Base-by-base conservation (phyloP, 2,888 invertebrate species). In the Cryptocephalus moraei region DNA sequence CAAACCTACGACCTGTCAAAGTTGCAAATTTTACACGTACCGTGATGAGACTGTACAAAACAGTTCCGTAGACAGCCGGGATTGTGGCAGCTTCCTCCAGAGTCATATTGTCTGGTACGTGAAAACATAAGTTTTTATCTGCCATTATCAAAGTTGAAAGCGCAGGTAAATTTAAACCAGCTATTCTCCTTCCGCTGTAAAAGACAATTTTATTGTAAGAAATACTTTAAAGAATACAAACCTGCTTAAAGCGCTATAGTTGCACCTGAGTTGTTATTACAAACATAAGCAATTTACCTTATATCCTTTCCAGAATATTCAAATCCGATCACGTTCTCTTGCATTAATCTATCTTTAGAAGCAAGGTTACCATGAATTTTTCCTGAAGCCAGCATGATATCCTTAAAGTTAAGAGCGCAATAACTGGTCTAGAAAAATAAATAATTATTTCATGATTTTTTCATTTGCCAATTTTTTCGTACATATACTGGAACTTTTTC, bases 381-480 rank as follows among this genome's bases (percentile, higher is more conserved):
- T 22, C 22, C 94, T 1, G 90, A 90, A 0, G 93, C 90, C 1
- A 90, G 74, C 95, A 96, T 94, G 0, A 96, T 75, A 67, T 96
- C 95, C 61, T 91, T 82, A 80, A 95, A 95, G 72, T 96, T 96
- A 10, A 96, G 67, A 0, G 92, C 80, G 0, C 90, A 72, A 63
- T 86, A 91, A 59, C 83, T 78, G 8, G 47, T 44, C 56, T 56
- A 32, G 39, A 51, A 44, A 6, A 22, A 4, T 6, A 22, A 22
- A 2, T 22, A 22, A 22, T 22, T 6, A 12, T n/a, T n/a, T n/a
- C 4, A 11, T 36, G 6, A 2, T 12, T 6, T 12, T 12, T 2
- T 36, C 6, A 6, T 11, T 36, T n/a, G 36, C 3, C 2, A 36
- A 12, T 4, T 22, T 22, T 36, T 36, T 6, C 36, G 2, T 11